These are phyloP conservation scores for Carabus problematicus DNA, from an alignment of 2,888 invertebrate genomes.

Conservation along the genomic window DNA sequence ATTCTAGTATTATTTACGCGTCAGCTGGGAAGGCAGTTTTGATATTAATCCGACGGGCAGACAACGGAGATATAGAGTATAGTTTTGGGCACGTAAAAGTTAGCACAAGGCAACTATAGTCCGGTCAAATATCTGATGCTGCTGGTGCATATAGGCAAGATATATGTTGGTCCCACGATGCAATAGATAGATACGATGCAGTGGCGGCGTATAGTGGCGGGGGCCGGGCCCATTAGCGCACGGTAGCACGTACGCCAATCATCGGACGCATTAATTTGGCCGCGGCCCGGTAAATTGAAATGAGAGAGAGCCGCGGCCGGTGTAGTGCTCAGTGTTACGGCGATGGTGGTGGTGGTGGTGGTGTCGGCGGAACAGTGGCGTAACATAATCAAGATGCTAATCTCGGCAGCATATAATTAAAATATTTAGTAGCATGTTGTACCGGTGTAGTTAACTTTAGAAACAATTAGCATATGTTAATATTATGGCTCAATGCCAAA, in stretches of 20 bases:
- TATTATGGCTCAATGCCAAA: slow-evolving; percentile 49
- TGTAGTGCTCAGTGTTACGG: slow-evolving; percentile 5
- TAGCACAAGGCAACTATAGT: too few species aligned
- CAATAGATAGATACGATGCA: background rate
- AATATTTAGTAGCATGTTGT: slow-evolving; percentile 52
- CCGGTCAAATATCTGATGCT: background rate
- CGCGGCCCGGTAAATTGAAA: background rate
- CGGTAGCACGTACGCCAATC: slow-evolving; percentile 49
- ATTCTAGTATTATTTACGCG: slow-evolving; percentile 43
- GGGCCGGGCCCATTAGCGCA: slow-evolving; percentile 27
- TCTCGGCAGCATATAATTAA: slow-evolving; percentile 52
- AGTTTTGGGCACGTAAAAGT: too few species aligned
- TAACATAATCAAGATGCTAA: slow-evolving; percentile 52
- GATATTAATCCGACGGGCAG: slow-evolving; percentile 18
- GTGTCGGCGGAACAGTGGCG: slow-evolving; percentile 33
- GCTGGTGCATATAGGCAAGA: background rate
- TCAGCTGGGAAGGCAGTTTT: slow-evolving; percentile 35
- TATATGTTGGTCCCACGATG: background rate
- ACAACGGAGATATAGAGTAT: too few species aligned
- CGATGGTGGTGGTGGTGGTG: background rate
- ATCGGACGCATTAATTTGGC: slow-evolving; percentile 49
- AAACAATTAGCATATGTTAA: slow-evolving; percentile 52
- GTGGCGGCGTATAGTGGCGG: background rate
- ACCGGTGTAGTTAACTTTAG: slow-evolving; percentile 49
- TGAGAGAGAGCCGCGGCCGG: background rate